Percentiles rank a stretch among this genome's conserved stretches.
Evolutionary conservation across 2,797 vertebrate species (phyloP).

Genomic region (Sebastiscus tertius): DNA sequence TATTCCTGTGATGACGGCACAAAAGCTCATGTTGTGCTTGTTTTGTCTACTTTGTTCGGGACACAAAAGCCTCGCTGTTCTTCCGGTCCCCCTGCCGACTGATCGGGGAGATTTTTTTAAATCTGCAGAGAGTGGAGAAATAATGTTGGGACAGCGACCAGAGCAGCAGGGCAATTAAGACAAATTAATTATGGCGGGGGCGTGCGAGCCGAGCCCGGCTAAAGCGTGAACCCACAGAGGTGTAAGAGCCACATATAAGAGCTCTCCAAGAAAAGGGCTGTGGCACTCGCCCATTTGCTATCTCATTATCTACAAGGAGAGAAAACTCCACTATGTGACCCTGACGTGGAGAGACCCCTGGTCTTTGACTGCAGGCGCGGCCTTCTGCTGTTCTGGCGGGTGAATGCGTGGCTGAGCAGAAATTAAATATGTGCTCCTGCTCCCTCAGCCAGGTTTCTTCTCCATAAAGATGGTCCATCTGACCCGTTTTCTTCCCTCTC

Average conservation of each 20-base stretch:
- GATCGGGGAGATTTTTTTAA: conserved; percentile 62
- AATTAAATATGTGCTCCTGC: conserved; percentile 67
- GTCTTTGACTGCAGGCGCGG: conserved; percentile 24
- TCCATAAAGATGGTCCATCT: conserved; percentile 55
- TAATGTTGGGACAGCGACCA: conserved; percentile 73
- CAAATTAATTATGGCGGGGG: conserved; percentile 78
- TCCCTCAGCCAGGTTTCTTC: conserved; percentile 54
- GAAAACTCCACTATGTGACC: conserved; percentile 61
- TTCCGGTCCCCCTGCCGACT: conserved; percentile 51
- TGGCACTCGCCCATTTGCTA: conserved; percentile 54
- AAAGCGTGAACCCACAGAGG: conserved; percentile 60
- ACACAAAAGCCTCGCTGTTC: conserved; percentile 74
- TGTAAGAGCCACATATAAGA: conserved; percentile 39
- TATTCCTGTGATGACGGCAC: conserved; percentile 72
- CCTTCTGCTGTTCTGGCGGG: conserved; percentile 23
- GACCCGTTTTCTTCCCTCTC: conserved; percentile 70
- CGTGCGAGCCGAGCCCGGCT: conserved; percentile 20
- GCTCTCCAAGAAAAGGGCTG: conserved; percentile 20
- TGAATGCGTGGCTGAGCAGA: conserved; percentile 73
- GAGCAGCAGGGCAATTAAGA: conserved; percentile 82
- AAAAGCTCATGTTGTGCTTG: conserved; percentile 74
- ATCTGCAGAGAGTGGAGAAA: conserved; percentile 73
- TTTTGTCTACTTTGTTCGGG: conserved; percentile 73
- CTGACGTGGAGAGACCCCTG: conserved; percentile 19
- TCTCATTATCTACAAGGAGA: conserved; percentile 71